Evolutionary conservation across 92 coral and sea anemone species (phyloP).

Genomic region (Zoanthus sociatus): DNA sequence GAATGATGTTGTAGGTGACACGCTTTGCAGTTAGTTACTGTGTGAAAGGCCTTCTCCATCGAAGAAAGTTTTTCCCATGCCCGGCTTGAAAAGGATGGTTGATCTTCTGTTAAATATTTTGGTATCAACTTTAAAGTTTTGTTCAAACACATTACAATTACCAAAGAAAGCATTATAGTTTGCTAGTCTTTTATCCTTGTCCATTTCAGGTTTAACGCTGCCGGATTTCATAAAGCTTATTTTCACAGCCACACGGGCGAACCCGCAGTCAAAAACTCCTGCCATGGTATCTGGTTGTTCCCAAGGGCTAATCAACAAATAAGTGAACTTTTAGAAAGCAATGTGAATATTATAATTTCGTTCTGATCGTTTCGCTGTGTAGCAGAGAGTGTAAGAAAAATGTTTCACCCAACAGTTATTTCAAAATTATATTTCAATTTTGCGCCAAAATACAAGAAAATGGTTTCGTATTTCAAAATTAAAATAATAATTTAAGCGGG

Average conservation of each 20-base stretch:
- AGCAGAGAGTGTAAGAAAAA: background rate
- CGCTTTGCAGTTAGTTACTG: conserved; percentile 6
- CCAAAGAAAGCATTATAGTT: conserved; percentile 32
- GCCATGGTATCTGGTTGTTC: background rate
- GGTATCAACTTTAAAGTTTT: background rate
- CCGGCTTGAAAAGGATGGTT: conserved; percentile 3
- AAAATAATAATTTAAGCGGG: background rate
- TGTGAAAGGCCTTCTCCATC: conserved; percentile 16
- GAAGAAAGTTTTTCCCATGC: conserved; percentile 11
- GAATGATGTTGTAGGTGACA: conserved; percentile 11
- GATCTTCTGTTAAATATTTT: conserved; percentile 11
- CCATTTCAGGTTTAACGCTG: conserved; percentile 3
- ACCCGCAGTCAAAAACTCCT: background rate
- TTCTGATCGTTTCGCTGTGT: background rate
- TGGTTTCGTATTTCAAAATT: conserved; percentile 6
- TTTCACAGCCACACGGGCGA: conserved; percentile 10
- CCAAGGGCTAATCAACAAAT: background rate
- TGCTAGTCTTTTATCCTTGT: conserved; percentile 22
- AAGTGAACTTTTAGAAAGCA: background rate
- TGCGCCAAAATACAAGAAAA: conserved; percentile 14
- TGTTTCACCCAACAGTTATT: background rate
- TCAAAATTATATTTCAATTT: background rate
- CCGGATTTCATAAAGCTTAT: background rate
- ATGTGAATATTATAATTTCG: background rate
- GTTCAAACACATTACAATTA: background rate